Evolutionary conservation across 2,797 vertebrate species (phyloP).

Genomic region (Caiman crocodilus): DNA sequence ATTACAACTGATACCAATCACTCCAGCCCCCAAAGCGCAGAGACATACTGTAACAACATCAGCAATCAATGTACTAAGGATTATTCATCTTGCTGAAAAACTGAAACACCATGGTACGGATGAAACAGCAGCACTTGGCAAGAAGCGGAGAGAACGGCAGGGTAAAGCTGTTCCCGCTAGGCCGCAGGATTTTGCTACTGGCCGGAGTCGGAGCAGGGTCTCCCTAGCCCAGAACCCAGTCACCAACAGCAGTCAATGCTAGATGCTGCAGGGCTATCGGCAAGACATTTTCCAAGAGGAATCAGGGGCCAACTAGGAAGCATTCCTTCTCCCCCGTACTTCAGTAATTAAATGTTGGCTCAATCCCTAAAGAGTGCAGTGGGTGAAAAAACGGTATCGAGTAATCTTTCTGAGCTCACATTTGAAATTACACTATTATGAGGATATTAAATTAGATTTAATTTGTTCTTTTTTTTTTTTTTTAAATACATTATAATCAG

Average conservation of each 20-base stretch:
- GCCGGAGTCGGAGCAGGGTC: not conserved
- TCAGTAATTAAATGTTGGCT: not conserved
- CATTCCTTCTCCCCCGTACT: not conserved
- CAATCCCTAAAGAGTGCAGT: not conserved
- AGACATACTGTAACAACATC: not conserved
- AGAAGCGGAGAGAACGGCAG: not conserved
- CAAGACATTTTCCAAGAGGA: rapidly evolving
- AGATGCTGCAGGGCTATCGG: not conserved
- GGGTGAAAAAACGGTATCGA: not conserved
- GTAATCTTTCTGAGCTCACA: not conserved
- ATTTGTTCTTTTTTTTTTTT: not conserved
- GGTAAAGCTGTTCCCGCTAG: not conserved
- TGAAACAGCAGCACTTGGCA: not conserved
- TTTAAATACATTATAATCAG: not conserved
- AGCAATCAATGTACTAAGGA: not conserved
- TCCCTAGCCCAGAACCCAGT: rapidly evolving
- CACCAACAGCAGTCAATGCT: not conserved
- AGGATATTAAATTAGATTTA: not conserved
- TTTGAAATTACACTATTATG: not conserved
- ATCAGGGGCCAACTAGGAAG: rapidly evolving
- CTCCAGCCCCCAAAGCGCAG: not conserved
- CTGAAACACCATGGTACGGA: too few relatives aligned
- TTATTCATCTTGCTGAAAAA: too few relatives aligned
- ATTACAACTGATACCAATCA: constrained; percentile 26
- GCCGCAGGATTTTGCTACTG: not conserved